A percentile compares a stretch with the other conserved stretches of the same genome.
Conservation (phyloP, 53 echinoderm and acorn worm genomes). For the Hippasteria phrygiana region DNA sequence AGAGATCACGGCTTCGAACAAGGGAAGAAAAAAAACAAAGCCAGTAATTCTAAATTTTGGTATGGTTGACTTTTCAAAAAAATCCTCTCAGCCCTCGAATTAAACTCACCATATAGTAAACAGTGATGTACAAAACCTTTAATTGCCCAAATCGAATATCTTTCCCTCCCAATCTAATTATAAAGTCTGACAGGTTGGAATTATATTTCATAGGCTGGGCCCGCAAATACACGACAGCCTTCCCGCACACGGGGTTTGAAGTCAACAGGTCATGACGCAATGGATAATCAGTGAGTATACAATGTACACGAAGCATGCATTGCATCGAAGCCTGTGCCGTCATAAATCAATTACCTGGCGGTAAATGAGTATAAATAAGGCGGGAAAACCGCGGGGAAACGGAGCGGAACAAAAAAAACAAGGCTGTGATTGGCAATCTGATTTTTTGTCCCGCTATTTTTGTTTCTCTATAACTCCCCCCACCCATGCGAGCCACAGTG, state of each 20-base stretch:
- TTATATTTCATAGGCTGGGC: not conserved
- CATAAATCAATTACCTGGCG: slow-evolving; percentile 57
- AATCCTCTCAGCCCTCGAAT: not conserved
- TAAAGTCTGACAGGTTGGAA: slow-evolving; percentile 17
- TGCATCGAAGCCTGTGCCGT: not conserved
- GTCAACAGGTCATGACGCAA: slow-evolving; percentile 45
- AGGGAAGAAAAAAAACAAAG: no score
- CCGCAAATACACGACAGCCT: not conserved
- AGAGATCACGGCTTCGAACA: not conserved
- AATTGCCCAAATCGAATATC: not conserved
- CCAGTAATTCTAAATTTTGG: no score
- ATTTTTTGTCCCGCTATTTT: slow-evolving; percentile 35
- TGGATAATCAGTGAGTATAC: not conserved
- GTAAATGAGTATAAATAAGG: slow-evolving; percentile 62
- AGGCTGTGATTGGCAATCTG: slow-evolving; percentile 42
- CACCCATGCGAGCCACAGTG: not conserved
- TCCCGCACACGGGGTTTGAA: not conserved
- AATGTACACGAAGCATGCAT: not conserved
- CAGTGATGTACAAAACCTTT: not conserved
- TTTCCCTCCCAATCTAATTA: not conserved
- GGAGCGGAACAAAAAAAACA: slow-evolving; percentile 55
- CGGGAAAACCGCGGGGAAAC: slow-evolving; percentile 4
- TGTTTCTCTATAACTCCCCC: not conserved
- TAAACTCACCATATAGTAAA: not conserved
- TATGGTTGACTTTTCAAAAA: not conserved